phyloP scores from a whole-genome alignment of 2,113 vertebrate species.

The Stercorarius parasiticus region DNA sequence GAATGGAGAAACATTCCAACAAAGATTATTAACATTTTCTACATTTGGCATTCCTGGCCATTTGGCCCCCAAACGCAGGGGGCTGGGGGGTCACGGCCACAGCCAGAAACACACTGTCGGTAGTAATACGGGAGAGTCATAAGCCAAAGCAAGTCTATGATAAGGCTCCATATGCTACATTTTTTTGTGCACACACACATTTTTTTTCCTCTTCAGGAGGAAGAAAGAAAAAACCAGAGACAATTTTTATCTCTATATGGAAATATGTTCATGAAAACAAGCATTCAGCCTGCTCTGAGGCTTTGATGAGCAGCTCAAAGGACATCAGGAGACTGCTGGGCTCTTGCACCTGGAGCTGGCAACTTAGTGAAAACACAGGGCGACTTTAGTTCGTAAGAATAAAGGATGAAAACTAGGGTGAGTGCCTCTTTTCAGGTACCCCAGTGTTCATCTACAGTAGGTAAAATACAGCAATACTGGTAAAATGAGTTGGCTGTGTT shows the following conservation, averaged over 20 bases:
- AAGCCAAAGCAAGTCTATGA: background rate
- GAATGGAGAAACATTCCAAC: background rate
- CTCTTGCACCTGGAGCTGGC: background rate
- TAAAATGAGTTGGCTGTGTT: background rate
- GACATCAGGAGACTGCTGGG: background rate
- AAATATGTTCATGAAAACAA: background rate
- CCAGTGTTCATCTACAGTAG: background rate
- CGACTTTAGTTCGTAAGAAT: background rate
- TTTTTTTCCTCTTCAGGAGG: background rate
- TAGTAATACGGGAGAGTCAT: background rate
- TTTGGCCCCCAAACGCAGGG: fast-evolving
- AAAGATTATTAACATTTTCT: background rate
- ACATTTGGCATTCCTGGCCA: background rate
- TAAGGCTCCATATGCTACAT: background rate
- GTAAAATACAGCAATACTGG: background rate
- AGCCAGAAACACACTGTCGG: background rate
- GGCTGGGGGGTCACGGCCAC: background rate
- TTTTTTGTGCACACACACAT: too few relatives aligned
- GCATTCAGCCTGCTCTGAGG: background rate
- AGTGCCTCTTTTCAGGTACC: background rate
- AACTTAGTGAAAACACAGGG: background rate
- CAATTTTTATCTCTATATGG: background rate
- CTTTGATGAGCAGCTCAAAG: background rate
- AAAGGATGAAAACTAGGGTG: background rate
- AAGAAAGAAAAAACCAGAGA: fast-evolving